phyloP scores from a whole-genome alignment of 2,888 invertebrate genomes.

The Tineola bisselliella region DNA sequence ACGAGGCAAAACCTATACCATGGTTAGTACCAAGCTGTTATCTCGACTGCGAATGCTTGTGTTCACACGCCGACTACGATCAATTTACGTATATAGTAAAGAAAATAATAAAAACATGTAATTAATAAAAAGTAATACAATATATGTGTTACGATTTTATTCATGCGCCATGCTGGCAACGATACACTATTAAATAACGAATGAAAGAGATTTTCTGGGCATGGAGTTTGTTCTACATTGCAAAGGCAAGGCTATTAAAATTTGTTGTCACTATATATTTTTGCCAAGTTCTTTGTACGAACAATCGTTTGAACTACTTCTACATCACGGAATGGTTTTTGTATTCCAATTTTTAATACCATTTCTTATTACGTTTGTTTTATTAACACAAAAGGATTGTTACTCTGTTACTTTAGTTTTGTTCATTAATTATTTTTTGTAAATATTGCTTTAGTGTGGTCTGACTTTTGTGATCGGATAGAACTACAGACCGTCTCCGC shows the following conservation, averaged over 20 bases:
- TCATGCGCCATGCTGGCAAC: background rate
- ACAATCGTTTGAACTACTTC: background rate
- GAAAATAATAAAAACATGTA: background rate
- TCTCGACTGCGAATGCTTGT: too few species aligned
- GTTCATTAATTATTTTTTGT: too few species aligned
- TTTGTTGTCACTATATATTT: background rate
- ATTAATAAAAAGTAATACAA: background rate
- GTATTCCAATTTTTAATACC: too few species aligned
- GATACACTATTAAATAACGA: background rate
- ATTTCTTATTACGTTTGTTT: too few species aligned
- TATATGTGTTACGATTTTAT: background rate
- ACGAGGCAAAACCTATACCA: too few species aligned
- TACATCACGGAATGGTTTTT: background rate
- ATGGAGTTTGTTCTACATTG: slow-evolving; percentile 1
- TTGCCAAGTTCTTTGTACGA: slow-evolving; percentile 1
- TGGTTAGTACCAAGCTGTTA: too few species aligned
- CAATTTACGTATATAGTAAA: background rate
- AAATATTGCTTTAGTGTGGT: too few species aligned
- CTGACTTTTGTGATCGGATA: too few species aligned
- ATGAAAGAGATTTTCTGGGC: background rate
- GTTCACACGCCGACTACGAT: background rate
- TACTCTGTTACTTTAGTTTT: too few species aligned
- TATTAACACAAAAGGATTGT: too few species aligned
- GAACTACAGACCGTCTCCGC: too few species aligned
- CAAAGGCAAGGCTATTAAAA: background rate